phyloP scores from a whole-genome alignment of 2,888 invertebrate genomes.

The Agrilus biguttatus region DNA sequence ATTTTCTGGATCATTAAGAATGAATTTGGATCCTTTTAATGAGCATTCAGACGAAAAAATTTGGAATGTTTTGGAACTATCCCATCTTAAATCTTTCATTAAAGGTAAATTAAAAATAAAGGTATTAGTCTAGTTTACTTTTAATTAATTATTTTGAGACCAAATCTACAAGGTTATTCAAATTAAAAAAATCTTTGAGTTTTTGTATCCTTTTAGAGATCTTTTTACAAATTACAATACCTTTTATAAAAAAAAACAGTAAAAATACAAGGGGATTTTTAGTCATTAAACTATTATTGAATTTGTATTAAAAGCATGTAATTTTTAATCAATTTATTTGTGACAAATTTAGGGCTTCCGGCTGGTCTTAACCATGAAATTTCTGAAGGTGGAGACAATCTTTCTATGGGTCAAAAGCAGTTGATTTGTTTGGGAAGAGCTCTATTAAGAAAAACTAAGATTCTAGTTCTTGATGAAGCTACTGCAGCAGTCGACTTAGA shows the following conservation, averaged over 20 bases:
- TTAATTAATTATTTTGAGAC: not conserved
- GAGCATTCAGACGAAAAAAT: constrained; percentile 33
- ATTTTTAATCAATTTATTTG: no score
- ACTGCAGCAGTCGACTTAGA: constrained; percentile 40
- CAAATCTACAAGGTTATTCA: not conserved
- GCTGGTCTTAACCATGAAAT: constrained; percentile 23
- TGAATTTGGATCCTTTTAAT: constrained; percentile 42
- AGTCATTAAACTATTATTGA: no score
- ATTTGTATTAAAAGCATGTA: no score
- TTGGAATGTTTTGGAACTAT: constrained; percentile 38
- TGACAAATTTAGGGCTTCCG: constrained; percentile 10
- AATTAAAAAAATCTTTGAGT: no score
- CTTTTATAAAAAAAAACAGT: no score
- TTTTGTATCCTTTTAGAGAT: no score
- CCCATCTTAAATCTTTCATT: constrained; percentile 31
- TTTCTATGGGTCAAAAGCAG: constrained; percentile 35
- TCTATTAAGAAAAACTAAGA: constrained; percentile 34
- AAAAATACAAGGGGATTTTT: no score
- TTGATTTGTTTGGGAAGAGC: constrained; percentile 35
- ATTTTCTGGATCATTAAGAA: constrained; percentile 40
- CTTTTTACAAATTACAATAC: no score
- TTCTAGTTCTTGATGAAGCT: constrained; percentile 35
- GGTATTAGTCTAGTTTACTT: no score
- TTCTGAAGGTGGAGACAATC: constrained; percentile 25
- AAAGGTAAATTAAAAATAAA: constrained; percentile 8